Evolutionary conservation across 1,140 invertebrate genomes (phyloP), one percentile per base, ranked within the genome.

Genomic region (Ladona fulva): DNA sequence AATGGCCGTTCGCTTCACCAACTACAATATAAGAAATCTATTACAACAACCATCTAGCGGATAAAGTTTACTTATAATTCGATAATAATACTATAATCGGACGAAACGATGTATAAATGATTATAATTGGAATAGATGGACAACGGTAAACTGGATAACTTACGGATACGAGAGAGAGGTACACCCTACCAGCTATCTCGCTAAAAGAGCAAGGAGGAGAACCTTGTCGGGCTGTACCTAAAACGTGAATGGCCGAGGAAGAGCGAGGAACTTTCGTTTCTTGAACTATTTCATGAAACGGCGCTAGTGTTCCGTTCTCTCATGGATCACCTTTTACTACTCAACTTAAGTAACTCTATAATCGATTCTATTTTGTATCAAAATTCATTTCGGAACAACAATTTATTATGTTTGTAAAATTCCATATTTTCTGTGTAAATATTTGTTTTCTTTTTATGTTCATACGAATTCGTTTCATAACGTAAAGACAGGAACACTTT

Each of bases 221-320:
- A 86, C 85, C 87, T 86, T 87, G 86, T 87, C 88, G 88, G 89
- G 89, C 88, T 89, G 89, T 89, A 88, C 89, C 87, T 86, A 86
- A 87, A 86, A 86, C 85, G 84, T 86, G 87, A 89, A 85, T 87
- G 87, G 82, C 84, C 84, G 85, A 85, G 84, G 85, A 86, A 83
- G 83, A 85, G 82, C 83, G 77, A 79, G 76, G 76, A 59, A 75
- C 76, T 77, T 42, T 79, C 73, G 75, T 77, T 73, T 74, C 76
- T 77, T 66, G 66, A 66, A 66, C 52, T 66, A 66, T 19, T 66
- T 66, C 14, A 66, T 66, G 52, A 66, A 66, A 66, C 12, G 52
- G 52, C 52, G 52, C 52, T 66, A 66, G 52, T 66, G 52, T 66
- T 66, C 52, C 52, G 52, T 66, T 66, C 29, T 14, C 22, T 74